Conservation (phyloP, 2,888 invertebrate species). For the Hofmannophila pseudospretella region DNA sequence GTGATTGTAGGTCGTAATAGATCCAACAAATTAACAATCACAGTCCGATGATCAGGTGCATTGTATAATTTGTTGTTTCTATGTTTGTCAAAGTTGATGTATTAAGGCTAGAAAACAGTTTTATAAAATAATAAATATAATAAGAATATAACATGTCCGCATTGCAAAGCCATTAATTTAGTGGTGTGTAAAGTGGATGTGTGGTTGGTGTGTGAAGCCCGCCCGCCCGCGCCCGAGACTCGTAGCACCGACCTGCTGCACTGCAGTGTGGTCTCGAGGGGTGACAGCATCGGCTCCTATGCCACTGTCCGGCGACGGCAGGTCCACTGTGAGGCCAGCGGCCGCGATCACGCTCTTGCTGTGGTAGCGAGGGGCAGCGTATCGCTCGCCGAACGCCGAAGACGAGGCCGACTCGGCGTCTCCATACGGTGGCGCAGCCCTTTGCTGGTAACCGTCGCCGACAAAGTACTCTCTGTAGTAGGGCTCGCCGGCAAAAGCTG, state of each 20-base stretch:
- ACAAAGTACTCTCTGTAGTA: constrained; percentile 90
- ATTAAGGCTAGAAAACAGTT: background rate
- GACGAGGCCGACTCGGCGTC: constrained; percentile 78
- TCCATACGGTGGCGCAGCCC: constrained; percentile 76
- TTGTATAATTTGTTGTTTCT: background rate
- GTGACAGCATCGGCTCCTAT: constrained; percentile 96
- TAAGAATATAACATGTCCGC: constrained; percentile 8
- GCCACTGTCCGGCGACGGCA: constrained; percentile 97
- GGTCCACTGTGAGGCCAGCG: constrained; percentile 92
- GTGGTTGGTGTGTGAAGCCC: constrained; percentile 44
- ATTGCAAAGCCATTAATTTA: constrained; percentile 3
- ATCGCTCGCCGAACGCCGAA: constrained; percentile 82
- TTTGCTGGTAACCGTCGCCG: constrained; percentile 79
- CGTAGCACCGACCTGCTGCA: constrained; percentile 87
- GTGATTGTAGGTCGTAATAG: constrained; percentile 24
- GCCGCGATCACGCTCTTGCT: constrained; percentile 85
- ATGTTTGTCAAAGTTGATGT: no score
- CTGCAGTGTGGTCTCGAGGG: constrained; percentile 91
- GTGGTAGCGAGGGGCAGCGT: constrained; percentile 84
- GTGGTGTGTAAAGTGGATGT: constrained; percentile 20
- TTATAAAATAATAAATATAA: background rate
- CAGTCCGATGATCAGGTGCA: background rate
- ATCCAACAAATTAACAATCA: background rate
- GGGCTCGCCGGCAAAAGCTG: constrained; percentile 83
- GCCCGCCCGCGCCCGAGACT: constrained; percentile 51